These are phyloP conservation scores for Gymnobelideus leadbeateri DNA, from an alignment of 2,113 vertebrate genomes.

Conservation along the genomic window DNA sequence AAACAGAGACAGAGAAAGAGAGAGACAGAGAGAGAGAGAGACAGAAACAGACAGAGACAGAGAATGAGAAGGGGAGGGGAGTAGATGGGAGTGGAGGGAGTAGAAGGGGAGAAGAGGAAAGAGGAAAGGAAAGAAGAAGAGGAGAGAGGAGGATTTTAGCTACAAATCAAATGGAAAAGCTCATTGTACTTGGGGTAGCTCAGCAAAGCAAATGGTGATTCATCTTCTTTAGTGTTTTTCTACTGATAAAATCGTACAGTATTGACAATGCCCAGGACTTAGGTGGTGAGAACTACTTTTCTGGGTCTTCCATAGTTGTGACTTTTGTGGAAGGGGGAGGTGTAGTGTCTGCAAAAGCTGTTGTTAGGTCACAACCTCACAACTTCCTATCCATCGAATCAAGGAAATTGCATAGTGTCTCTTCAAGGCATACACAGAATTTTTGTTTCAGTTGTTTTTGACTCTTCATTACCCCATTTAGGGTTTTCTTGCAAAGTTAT, in stretches of 20 bases:
- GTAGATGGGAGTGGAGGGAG: too few relatives aligned
- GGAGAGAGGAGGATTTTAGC: neutral
- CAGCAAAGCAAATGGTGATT: neutral
- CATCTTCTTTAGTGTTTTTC: neutral
- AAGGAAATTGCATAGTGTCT: constrained; percentile 32
- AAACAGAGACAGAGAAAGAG: too few relatives aligned
- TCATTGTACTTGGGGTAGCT: neutral
- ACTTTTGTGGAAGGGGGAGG: neutral
- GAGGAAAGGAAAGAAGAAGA: too few relatives aligned
- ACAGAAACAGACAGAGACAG: too few relatives aligned
- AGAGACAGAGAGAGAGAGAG: too few relatives aligned
- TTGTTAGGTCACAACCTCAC: neutral
- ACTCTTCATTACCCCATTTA: neutral
- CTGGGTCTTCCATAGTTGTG: neutral
- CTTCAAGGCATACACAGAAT: constrained; percentile 68
- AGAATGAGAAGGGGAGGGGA: too few relatives aligned
- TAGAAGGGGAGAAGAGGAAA: too few relatives aligned
- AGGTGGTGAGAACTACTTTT: neutral
- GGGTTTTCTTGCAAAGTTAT: neutral
- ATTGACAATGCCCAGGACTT: neutral
- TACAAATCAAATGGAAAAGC: neutral
- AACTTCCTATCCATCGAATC: neutral
- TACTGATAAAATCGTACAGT: neutral
- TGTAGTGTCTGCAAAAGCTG: neutral
- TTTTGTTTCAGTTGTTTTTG: neutral